Base-by-base conservation (phyloP, 2,888 invertebrate species). In the Oligia fasciuncula region DNA sequence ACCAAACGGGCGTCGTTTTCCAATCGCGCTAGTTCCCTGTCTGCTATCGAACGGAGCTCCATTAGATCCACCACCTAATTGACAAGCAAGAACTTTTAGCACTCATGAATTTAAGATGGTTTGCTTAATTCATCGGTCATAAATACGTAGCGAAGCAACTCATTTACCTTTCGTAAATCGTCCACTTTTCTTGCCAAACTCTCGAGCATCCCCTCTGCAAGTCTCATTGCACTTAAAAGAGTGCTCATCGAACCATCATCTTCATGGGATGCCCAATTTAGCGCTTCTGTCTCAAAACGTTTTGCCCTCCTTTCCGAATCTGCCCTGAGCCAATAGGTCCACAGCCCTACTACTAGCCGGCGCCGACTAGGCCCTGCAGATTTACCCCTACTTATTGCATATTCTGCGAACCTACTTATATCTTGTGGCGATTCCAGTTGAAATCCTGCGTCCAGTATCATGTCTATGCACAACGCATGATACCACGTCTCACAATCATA, bases 401-500 rank as follows among this genome's bases (percentile, higher is more conserved):
- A 93, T 68, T 95, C 93, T 4, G 97, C 97, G 80, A 94, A 97
- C 8, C 92, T 89, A 81, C 93, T 94, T 80, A 97, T 97, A 68
- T 93, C 94, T 35, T 94, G 91, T 6, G 97, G 96, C 1, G 95
- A 92, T 90, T 97, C 97, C 71, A 97, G 87, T 77, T 96, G 94
- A 88, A 97, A 96, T 9, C 97, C 97, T 85, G 97, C 96, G 86
- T 98, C 97, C 63, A 97, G 89, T 73, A 97, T 94, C 86, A 97
- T 90, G 76, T 97, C 97, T 77, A 97, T 94, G 83, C 97, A 97
- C 60, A 97, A 94, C 0, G 97, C 97, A 85, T 97, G 97, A 87
- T 97, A 97, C 96, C 97, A 97, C 17, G 94, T 95, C 88, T 96
- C 95, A 81, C 92, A 92, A 71, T 93, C 94, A 73, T 93, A 89